Evolutionary conservation across 1,140 invertebrate species (phyloP).

Genomic region (Oryzaephilus surinamensis): DNA sequence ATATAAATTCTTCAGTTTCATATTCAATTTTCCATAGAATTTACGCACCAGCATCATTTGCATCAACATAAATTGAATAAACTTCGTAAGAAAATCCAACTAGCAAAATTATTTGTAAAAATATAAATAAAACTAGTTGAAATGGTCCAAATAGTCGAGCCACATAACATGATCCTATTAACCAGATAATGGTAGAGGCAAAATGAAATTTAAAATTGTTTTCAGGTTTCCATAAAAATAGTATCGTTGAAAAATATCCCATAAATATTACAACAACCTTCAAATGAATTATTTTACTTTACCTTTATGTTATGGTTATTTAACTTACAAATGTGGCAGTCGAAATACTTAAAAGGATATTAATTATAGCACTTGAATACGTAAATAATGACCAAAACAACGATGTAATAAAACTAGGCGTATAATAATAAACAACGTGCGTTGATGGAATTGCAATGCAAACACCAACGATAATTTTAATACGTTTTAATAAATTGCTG

Average conservation of each 20-base stretch:
- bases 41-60: constrained; percentile 24
- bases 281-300: constrained; percentile 18
- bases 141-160: constrained; percentile 48
- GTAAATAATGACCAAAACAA: constrained; percentile 36
- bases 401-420: constrained; percentile 43
- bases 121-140: constrained; percentile 48
- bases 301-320: background rate
- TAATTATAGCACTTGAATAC: constrained; percentile 16
- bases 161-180: constrained; percentile 48
- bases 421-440: constrained; percentile 35
- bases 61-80: constrained; percentile 32
- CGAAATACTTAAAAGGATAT: constrained; percentile 26
- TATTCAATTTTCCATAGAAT: background rate
- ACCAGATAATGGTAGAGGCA: constrained; percentile 48
- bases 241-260: constrained; percentile 41
- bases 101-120: constrained; percentile 39
- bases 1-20: background rate
- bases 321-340: constrained; percentile 23
- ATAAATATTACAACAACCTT: constrained; percentile 40
- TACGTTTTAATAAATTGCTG: constrained; percentile 44
- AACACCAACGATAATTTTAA: constrained; percentile 44
- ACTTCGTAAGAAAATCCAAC: constrained; percentile 47
- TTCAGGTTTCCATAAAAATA: constrained; percentile 48
- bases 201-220: constrained; percentile 45
- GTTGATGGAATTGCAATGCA: constrained; percentile 36